Evolutionary conservation across 2,888 invertebrate species (phyloP), one percentile per base, ranked within the genome.

Genomic region (Eupithecia subfuscata): DNA sequence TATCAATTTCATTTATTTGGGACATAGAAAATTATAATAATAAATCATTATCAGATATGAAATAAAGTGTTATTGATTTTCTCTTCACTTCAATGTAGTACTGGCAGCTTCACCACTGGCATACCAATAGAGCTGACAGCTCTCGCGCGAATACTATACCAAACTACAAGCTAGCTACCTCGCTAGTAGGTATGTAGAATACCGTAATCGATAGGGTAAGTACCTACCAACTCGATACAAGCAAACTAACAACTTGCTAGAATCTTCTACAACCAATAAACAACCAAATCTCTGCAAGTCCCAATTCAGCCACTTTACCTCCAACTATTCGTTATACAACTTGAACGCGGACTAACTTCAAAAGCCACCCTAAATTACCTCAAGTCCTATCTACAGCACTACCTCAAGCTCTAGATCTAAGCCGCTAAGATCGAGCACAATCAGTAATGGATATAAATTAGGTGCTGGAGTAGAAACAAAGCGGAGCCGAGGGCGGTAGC

Each of bases 361-460:
- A 60, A 60, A 25, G 60, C 60, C 25, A 56, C 22, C n/a, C 56
- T 60, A 60, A 60, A 60, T 60, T 60, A 60, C 60, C 60, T 60
- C 25, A 60, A 25, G 22, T 25, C 25, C 5, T 56, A 56, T 56
- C 56, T 60, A 25, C 22, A 60, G 22, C 52, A 56, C 22, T 56
- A 56, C 60, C 60, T 25, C 60, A 60, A 56, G 56, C 11, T 56
- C 25, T 25, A 14, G 60, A 60, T 69, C 74, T 71, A 71, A 74
- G 70, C 71, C 60, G 56, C 69, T 76, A 63, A 74, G 75, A 77
- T 75, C 56, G 60, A 69, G 43, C 22, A 70, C 74, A 75, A 83
- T 83, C 76, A 67, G 79, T 82, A 83, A 82, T 82, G 82, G 83
- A 75, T 83, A 86, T 86, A 86, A 85, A 87, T 87, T 84, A 84